A percentile compares a stretch with the other conserved stretches of the same genome.
Evolutionary conservation across 2,888 invertebrate genomes (phyloP).

Genomic region (Eupithecia dodoneata): DNA sequence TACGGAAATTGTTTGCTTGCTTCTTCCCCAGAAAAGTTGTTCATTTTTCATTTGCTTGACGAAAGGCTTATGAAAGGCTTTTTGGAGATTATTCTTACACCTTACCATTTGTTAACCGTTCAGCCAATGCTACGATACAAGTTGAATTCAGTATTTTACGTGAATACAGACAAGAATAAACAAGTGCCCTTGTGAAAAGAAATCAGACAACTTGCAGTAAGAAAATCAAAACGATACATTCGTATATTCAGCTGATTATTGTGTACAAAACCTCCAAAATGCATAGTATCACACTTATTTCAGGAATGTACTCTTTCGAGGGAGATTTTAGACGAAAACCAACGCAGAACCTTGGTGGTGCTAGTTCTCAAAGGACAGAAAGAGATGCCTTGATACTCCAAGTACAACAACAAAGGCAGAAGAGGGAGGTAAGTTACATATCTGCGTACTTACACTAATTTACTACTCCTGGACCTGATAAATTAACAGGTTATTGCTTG

Average conservation of each 20-base stretch:
- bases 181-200: background rate
- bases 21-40: background rate
- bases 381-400: constrained; percentile 89
- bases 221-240: constrained; percentile 29
- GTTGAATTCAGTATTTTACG: constrained; percentile 8
- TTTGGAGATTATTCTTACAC: background rate
- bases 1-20: background rate
- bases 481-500: background rate
- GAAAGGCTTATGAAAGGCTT: background rate
- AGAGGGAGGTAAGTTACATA: constrained; percentile 88
- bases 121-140: background rate
- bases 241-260: constrained; percentile 66
- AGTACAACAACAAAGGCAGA: constrained; percentile 93
- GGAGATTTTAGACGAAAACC: constrained; percentile 95
- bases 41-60: constrained; percentile 1
- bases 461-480: background rate
- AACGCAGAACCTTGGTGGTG: constrained; percentile 94
- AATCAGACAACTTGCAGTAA: constrained; percentile 9
- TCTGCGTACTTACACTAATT: background rate
- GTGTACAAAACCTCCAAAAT: constrained; percentile 54
- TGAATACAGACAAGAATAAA: background rate
- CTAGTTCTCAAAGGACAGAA: constrained; percentile 87
- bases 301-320: constrained; percentile 91
- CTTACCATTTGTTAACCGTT: background rate
- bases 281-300: constrained; percentile 37